phyloP scores from a whole-genome alignment of 2,888 invertebrate genomes.

The Monopis laevigella region DNA sequence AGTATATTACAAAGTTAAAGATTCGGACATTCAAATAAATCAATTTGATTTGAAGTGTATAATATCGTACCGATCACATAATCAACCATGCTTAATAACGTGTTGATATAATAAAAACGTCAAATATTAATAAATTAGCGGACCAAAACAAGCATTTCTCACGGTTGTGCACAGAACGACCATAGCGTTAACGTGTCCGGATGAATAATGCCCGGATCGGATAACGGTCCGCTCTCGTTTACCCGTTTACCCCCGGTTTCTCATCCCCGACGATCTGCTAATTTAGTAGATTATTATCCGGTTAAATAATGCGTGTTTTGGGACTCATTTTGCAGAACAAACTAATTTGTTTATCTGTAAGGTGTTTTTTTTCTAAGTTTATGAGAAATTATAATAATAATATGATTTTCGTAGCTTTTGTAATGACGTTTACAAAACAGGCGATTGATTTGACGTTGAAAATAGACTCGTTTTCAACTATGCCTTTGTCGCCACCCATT shows the following conservation, averaged over 20 bases:
- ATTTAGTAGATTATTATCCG: constrained; percentile 33
- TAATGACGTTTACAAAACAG: constrained; percentile 1
- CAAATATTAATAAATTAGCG: no score
- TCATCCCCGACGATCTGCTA: constrained; percentile 23
- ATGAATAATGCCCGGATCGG: constrained; percentile 12
- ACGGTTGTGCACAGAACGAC: no score
- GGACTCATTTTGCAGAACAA: constrained; percentile 24
- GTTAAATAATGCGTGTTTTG: constrained; percentile 29
- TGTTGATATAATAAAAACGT: no score
- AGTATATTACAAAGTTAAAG: no score
- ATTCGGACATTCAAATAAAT: no score
- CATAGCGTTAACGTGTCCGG: constrained; percentile 10
- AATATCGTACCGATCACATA: no score
- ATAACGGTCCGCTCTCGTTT: constrained; percentile 7
- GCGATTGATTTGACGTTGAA: neutral
- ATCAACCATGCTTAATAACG: no score
- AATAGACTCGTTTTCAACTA: no score
- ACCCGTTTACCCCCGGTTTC: constrained; percentile 4
- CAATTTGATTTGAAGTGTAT: no score
- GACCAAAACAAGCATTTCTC: no score
- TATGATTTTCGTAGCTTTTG: constrained; percentile 6
- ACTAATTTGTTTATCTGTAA: constrained; percentile 10
- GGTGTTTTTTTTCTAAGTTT: constrained; percentile 8
- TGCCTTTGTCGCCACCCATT: no score
- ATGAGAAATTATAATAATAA: constrained; percentile 3